phyloP scores from a whole-genome alignment of 2,888 invertebrate species.

The Melanotus villosus region DNA sequence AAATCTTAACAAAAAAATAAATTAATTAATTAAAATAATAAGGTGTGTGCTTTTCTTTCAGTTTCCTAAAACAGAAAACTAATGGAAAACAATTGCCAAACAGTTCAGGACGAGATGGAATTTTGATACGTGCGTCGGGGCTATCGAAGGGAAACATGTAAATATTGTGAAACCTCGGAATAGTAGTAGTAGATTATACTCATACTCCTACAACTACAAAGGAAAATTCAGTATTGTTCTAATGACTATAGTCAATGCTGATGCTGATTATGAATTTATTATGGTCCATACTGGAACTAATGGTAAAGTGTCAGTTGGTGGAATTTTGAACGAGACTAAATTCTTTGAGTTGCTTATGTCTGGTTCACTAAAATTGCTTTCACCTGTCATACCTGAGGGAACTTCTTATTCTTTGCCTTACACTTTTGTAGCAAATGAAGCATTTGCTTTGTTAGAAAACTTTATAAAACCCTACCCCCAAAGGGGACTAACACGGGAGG shows the following conservation, averaged over 20 bases:
- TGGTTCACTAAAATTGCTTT: neutral
- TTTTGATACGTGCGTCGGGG: conserved; percentile 44
- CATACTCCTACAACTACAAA: conserved; percentile 51
- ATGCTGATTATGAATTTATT: conserved; percentile 44
- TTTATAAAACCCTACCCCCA: too few species aligned
- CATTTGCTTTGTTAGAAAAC: too few species aligned
- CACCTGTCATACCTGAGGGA: neutral
- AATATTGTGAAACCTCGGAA: neutral
- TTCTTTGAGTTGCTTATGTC: conserved; percentile 19
- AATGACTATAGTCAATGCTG: conserved; percentile 46
- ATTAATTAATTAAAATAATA: too few species aligned
- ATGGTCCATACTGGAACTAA: conserved; percentile 47
- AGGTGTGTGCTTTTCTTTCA: too few species aligned
- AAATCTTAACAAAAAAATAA: too few species aligned
- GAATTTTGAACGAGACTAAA: conserved; percentile 43
- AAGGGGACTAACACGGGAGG: conserved; percentile 40
- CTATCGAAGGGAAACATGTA: conserved; percentile 48
- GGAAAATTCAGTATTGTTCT: conserved; percentile 47
- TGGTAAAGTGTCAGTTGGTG: conserved; percentile 50
- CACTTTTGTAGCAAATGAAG: conserved; percentile 27
- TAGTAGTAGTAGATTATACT: conserved; percentile 22
- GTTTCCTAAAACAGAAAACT: too few species aligned
- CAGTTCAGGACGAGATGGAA: too few species aligned
- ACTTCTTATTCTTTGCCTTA: too few species aligned
- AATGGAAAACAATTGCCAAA: conserved; percentile 41